phyloP scores from a whole-genome alignment of 2,888 invertebrate species.

The Steromphala cineraria region DNA sequence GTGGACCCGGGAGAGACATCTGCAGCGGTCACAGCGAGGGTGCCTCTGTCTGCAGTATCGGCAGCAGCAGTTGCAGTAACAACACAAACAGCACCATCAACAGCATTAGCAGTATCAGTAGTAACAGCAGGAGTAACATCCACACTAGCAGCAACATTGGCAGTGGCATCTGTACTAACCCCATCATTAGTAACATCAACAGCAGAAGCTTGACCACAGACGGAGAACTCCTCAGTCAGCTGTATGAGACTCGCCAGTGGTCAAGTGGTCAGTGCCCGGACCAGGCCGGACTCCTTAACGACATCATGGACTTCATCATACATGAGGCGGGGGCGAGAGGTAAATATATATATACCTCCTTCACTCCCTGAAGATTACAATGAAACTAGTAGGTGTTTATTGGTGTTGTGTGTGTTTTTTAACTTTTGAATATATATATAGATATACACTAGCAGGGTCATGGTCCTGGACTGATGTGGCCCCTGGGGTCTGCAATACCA shows the following conservation, averaged over 20 bases:
- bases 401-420: too few relatives aligned
- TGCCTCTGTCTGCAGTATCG: too few relatives aligned
- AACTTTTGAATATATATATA: too few relatives aligned
- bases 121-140: background rate
- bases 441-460: too few relatives aligned
- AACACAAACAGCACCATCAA: background rate
- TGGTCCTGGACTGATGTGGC: too few relatives aligned
- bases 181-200: background rate
- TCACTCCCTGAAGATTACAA: too few relatives aligned
- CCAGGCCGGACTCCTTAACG: background rate
- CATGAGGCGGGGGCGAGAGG: background rate
- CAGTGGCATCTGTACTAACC: background rate
- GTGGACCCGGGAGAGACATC: background rate
- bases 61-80: background rate
- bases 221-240: background rate
- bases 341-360: too few relatives aligned
- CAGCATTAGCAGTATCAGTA: background rate
- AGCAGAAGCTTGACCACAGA: background rate
- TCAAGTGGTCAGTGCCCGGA: background rate
- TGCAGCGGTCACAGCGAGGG: too few relatives aligned
- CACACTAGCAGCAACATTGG: background rate
- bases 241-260: background rate
- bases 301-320: slow-evolving; percentile 19
- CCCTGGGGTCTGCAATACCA: too few relatives aligned
- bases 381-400: too few relatives aligned